Evolutionary conservation across 2,797 vertebrate species (phyloP), one percentile per base, ranked within the genome.

Genomic region (Hephaestus fuliginosus): DNA sequence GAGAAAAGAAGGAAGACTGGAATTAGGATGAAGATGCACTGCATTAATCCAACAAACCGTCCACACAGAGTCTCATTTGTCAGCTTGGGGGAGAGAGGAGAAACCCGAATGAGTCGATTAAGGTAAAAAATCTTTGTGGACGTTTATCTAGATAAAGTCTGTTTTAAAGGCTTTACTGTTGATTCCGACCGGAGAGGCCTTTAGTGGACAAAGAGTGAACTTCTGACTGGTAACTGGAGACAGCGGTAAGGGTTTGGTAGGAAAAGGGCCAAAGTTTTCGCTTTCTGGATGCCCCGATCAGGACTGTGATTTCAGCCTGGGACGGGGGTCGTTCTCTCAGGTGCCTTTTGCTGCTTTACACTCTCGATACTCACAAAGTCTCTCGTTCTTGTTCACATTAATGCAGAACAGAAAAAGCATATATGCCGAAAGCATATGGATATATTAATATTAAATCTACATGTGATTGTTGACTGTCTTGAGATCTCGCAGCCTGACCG

Each of bases 211-310:
- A 92, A 92, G 91, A 87, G 76, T 74, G 83, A 90, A 91, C 88
- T 87, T 78, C 80, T 90, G 33, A 85, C 76, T 58, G 78, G 93
- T 91, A 95, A 94, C 79, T 75, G 33, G 89, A 95, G 91, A 89
- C 41, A 15, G 49, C n/a, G 22, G 69, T 78, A 77, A 91, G 78
- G 71, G 89, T 88, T 83, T 78, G 58, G 44, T 9, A 51, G 83
- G 82, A 80, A 71, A 65, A 52, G 57, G 25, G 78, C 85, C 89
- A 86, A 57, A 7, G 48, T 25, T 62, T 82, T 22, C 14, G 61
- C 48, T 88, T 58, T 74, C 69, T 84, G 43, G 44, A 68, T n/a
- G 67, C 33, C 57, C 60, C 10, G 33, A 39, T 65, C 63, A 52
- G 11, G 52, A n/a, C 74, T 41, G 46, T 82, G 25, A 53, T 62